Percentiles rank a stretch among this genome's conserved stretches.
These are phyloP conservation scores for Pica pica DNA, from an alignment of 2,113 vertebrate genomes.

Conservation along the genomic window DNA sequence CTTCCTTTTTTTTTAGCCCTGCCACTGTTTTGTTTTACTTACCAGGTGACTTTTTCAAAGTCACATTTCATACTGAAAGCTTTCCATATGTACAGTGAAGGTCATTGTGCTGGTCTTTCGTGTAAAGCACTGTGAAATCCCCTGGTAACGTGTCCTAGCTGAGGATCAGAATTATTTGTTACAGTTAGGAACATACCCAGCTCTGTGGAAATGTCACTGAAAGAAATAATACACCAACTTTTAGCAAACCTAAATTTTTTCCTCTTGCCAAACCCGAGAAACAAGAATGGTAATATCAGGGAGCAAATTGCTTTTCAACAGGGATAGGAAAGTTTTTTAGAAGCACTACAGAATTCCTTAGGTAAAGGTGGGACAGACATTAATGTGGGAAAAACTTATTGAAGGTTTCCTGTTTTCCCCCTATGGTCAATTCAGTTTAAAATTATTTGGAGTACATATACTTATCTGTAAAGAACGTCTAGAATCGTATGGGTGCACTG, in stretches of 20 bases:
- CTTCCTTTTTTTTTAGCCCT: neutral
- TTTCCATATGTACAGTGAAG: rapidly evolving
- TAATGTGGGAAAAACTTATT: neutral
- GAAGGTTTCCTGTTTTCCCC: neutral
- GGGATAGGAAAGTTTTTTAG: neutral
- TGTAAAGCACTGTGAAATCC: neutral
- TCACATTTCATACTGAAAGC: neutral
- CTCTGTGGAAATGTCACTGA: neutral
- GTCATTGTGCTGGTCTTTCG: neutral
- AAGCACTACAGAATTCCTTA: neutral
- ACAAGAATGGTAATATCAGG: neutral
- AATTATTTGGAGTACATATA: neutral
- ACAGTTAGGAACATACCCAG: neutral
- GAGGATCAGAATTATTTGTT: neutral
- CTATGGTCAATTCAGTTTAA: neutral
- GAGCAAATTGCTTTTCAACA: neutral
- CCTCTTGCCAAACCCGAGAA: rapidly evolving
- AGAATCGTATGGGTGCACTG: neutral
- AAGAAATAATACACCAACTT: neutral
- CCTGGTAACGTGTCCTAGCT: neutral
- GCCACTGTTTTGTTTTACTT: neutral
- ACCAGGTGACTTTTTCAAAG: neutral
- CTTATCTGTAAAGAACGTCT: neutral
- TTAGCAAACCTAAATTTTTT: neutral
- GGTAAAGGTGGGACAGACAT: neutral